These are phyloP conservation scores for Orthonychiurus folsomi DNA, from an alignment of 2,888 invertebrate genomes.

Conservation along the genomic window DNA sequence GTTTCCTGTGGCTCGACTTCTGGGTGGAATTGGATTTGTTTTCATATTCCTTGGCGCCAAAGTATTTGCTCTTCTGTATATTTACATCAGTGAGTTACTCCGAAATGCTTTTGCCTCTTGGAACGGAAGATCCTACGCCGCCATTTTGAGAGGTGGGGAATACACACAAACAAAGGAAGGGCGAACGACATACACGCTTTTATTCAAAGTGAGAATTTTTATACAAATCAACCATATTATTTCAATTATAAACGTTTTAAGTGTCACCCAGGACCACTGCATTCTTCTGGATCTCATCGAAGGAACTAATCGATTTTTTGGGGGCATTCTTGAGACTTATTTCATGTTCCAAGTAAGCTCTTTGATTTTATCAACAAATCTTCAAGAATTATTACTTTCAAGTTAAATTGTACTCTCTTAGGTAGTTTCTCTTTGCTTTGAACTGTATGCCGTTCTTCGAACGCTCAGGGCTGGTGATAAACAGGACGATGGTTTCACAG, in stretches of 20 bases:
- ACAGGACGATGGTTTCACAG: background rate
- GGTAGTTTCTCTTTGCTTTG: slow-evolving; percentile 28
- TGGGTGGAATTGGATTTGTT: slow-evolving; percentile 15
- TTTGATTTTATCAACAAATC: too few relatives aligned
- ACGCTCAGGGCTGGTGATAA: slow-evolving; percentile 17
- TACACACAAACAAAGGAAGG: slow-evolving; percentile 14
- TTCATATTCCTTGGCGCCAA: slow-evolving; percentile 20
- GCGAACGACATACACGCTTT: slow-evolving; percentile 18
- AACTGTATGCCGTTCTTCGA: slow-evolving; percentile 24
- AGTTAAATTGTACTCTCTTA: background rate
- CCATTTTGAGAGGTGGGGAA: slow-evolving; percentile 17
- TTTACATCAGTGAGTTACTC: slow-evolving; percentile 24
- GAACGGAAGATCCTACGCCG: slow-evolving; percentile 27
- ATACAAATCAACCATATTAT: background rate
- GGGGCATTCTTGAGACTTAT: slow-evolving; percentile 3
- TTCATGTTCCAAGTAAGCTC: slow-evolving; percentile 11
- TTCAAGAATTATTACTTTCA: too few relatives aligned
- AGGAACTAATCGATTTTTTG: slow-evolving; percentile 27
- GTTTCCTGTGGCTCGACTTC: background rate
- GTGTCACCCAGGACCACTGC: slow-evolving; percentile 22
- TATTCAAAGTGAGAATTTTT: slow-evolving; percentile 18
- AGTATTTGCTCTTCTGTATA: slow-evolving; percentile 20
- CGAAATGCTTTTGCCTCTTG: slow-evolving; percentile 23
- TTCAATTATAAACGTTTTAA: background rate
- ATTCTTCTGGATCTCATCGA: slow-evolving; percentile 29